Evolutionary conservation across 1,140 invertebrate species (phyloP).

Genomic region (Panagrolaimus sp.): DNA sequence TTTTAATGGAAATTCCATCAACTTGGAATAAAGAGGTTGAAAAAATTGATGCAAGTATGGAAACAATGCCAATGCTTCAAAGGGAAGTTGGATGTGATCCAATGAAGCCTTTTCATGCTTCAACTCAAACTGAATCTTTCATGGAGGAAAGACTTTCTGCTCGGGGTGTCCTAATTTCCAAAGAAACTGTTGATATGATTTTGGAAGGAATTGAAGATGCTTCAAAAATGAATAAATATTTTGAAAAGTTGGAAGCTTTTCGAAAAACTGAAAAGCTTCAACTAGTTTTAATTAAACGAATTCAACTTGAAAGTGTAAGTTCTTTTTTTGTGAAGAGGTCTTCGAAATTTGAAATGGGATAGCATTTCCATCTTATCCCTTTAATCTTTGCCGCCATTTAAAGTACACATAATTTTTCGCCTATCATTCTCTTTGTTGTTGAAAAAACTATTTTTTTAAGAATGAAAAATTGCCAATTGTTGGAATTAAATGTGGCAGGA

Average conservation of each 20-base stretch:
- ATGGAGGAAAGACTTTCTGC: constrained; percentile 4
- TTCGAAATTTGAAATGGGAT: neutral
- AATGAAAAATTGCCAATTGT: constrained; percentile 18
- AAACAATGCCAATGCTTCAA: neutral
- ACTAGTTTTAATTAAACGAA: neutral
- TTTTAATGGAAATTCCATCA: neutral
- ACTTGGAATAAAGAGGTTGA: constrained; percentile 10
- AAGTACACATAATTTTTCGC: neutral
- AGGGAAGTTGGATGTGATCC: neutral
- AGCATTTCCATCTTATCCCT: neutral
- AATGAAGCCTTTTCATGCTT: neutral
- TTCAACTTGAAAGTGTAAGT: constrained; percentile 7
- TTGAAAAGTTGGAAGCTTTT: constrained; percentile 8
- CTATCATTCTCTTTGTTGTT: too few species aligned
- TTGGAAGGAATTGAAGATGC: constrained; percentile 15
- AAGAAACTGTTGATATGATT: neutral
- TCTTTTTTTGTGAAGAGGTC: neutral
- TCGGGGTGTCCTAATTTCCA: neutral
- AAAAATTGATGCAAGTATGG: neutral
- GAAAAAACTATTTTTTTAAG: neutral
- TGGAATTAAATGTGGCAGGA: constrained; percentile 25
- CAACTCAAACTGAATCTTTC: neutral
- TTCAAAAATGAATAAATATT: neutral
- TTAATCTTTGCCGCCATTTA: neutral
- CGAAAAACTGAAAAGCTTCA: neutral